Base-by-base conservation (phyloP, 2,113 vertebrate genomes). In the Panthera leo region DNA sequence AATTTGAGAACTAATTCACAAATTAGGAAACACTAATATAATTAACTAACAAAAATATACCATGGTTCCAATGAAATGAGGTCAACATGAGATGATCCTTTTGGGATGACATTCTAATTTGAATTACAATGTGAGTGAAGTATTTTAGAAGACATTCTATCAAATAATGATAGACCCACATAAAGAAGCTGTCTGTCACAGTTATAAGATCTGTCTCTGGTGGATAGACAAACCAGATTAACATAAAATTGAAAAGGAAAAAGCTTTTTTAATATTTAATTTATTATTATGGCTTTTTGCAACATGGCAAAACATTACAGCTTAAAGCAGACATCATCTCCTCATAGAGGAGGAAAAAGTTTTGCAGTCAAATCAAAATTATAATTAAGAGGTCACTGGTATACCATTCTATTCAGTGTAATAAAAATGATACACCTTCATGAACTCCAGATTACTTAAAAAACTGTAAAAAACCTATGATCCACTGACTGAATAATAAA, bases 321-420 rank as follows among this genome's bases (percentile, higher is more conserved):
- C 98, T 98, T 98, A 98, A 99, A 99, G 99, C 98, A 99, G 98
- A 99, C 97, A 98, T 99, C 99, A 98, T 99, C 99, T 99, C 99
- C 99, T 99, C 99, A 99, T 71, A 98, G 99, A 99, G 99, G 99
- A 99, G 99, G 98, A 98, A 99, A 97, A 97, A 98, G 98, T 99
- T 99, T 99, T 99, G 98, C 99, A 99, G 99, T 99, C 99, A 98
- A 98, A 98, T 98, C 97, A 99, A 98, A 98, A 98, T 83, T 71
- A 0, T 96, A 97, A 97, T 86, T 93, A 98, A 98, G 89, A 97
- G 98, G 88, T 98, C 98, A 98, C 80, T 98, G 97, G 97, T 98
- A 98, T 97, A 98, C 94, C 51, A 75, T 95, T 96, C 93, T 97
- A 94, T 78, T 96, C 86, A 87, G 93, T 96, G 98, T 95, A 97